Conservation (phyloP, 2,797 vertebrate species). For the Lerista edwardsae region DNA sequence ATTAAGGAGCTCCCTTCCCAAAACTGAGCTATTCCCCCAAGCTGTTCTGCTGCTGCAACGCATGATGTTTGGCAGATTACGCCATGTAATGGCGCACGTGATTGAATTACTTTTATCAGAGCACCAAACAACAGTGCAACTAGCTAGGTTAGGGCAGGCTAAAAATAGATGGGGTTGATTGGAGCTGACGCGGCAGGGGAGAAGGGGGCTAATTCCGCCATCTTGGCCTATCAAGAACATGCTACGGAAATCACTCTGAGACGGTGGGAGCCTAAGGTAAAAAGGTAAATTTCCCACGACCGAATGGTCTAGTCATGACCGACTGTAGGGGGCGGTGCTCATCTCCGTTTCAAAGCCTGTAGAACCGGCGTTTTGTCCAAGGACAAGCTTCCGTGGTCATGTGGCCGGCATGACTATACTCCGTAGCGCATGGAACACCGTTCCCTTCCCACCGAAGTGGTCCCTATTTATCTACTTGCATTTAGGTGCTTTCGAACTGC, state of each 20-base stretch:
- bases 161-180: conserved; percentile 71
- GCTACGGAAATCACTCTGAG: conserved; percentile 14
- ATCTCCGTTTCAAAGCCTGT: too few species aligned
- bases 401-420: too few species aligned
- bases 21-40: neutral
- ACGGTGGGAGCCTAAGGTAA: neutral
- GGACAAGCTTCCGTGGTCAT: too few species aligned
- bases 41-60: neutral
- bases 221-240: neutral
- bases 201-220: conserved; percentile 39
- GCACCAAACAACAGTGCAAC: conserved; percentile 45
- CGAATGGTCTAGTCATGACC: too few species aligned
- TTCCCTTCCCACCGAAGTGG: too few species aligned
- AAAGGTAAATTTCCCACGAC: too few species aligned
- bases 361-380: too few species aligned
- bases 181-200: conserved; percentile 26
- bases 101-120: conserved; percentile 50
- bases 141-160: conserved; percentile 61
- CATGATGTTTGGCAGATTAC: conserved; percentile 22
- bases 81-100: neutral
- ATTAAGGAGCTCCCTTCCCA: conserved; percentile 7
- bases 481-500: too few species aligned
- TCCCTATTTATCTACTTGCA: too few species aligned
- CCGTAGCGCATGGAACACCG: too few species aligned
- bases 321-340: too few species aligned